Evolutionary conservation across 2,113 vertebrate species (phyloP), one percentile per base, ranked within the genome.

Genomic region (Spilogale gracilis): DNA sequence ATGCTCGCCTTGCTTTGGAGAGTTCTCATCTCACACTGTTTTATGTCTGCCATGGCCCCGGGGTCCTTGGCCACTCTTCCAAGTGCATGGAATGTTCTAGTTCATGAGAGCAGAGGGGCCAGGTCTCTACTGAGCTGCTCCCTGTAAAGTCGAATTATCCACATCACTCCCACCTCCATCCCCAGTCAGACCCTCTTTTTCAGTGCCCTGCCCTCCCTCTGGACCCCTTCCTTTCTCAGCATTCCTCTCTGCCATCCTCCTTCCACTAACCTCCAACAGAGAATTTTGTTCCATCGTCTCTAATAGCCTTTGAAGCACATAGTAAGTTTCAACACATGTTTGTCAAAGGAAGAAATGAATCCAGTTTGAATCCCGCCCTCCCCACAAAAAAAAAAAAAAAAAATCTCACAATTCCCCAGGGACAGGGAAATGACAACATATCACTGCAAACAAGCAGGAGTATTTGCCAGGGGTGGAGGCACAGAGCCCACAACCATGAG

Each of bases 401-500:
- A n/a, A n/a, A 56, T 25, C 25, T 81, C 69, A 65, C 25, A 60
- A 32, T 32, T 56, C 48, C 23, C 60, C 16, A 20, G 12, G 3
- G 52, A 20, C 13, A 27, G 27, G 38, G 50, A 78, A 84, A 43
- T 7, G 6, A 48, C 18, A 32, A 58, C 23, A 43, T 25, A 27
- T 56, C 14, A n/a, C 38, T 7, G 6, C 30, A 80, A 86, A 87
- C 2, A 23, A 92, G 50, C 43, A 43, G 30, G 16, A 43, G 1
- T 61, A n/a, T 20, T 52, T 52, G 5, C 32, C 61, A 61, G n/a
- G 23, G 0, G 18, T 0, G 14, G 5, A 20, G n/a, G 43, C 78
- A 1, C 56, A 2, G 32, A 67, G 9, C 11, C 9, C 2, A 27
- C 52, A 16, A 52, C 11, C 1, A 7, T 0, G 13, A 25, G 20